These are phyloP conservation scores for Antitype chi DNA, from an alignment of 2,888 invertebrate species.

Conservation along the genomic window DNA sequence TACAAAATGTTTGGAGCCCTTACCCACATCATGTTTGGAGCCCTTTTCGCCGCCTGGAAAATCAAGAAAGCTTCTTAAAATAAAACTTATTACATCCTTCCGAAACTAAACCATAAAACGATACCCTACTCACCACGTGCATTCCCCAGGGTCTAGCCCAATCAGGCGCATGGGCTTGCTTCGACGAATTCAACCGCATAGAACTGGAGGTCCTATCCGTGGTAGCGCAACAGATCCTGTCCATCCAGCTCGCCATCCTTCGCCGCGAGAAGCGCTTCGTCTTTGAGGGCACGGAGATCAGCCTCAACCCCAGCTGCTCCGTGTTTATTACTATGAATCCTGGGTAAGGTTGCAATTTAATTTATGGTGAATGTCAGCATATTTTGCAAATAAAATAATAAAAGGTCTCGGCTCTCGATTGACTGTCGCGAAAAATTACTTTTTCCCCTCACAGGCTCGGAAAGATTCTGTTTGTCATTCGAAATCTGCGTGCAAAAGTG, in stretches of 20 bases:
- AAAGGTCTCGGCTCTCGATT: neutral
- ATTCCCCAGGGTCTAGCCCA: constrained; percentile 95
- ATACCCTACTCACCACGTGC: neutral
- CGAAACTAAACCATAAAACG: neutral
- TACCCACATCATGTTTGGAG: neutral
- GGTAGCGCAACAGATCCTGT: constrained; percentile 98
- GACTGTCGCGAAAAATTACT: too few species aligned
- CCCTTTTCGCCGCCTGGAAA: too few species aligned
- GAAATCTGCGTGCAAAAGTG: too few species aligned
- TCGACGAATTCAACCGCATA: constrained; percentile 98
- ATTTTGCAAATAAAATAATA: neutral
- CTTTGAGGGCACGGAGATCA: constrained; percentile 97
- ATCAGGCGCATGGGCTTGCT: constrained; percentile 98
- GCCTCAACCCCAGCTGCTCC: constrained; percentile 96
- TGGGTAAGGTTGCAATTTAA: constrained; percentile 89
- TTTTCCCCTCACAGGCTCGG: too few species aligned
- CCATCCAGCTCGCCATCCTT: constrained; percentile 96
- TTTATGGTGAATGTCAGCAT: neutral
- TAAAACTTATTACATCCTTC: neutral
- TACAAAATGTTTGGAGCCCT: neutral
- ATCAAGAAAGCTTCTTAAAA: neutral
- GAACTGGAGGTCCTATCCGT: constrained; percentile 98
- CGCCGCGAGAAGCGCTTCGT: constrained; percentile 95
- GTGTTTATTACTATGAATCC: constrained; percentile 99
- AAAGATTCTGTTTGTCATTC: too few species aligned